A percentile compares a stretch with the other conserved stretches of the same genome.
Conservation (phyloP, 1,140 invertebrate genomes). For the Pseudomyrmex sp. region DNA sequence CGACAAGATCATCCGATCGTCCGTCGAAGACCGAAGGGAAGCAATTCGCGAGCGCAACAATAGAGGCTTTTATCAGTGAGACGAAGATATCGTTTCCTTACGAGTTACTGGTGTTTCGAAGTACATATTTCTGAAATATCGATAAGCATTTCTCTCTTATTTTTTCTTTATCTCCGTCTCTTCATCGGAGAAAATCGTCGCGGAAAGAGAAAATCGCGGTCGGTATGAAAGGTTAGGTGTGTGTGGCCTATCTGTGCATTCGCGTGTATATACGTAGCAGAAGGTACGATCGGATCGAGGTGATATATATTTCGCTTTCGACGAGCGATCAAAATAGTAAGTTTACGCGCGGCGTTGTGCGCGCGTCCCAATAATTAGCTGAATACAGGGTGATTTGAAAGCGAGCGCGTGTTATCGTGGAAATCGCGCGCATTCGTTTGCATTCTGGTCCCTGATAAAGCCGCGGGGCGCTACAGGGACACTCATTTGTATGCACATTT, state of each 20-base stretch:
- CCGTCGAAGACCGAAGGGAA: neutral
- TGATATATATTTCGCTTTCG: neutral
- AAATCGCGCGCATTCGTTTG: slow-evolving; percentile 42
- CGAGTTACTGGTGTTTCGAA: too few species aligned
- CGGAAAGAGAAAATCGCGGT: slow-evolving; percentile 17
- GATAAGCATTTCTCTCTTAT: too few species aligned
- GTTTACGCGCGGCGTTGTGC: slow-evolving; percentile 15
- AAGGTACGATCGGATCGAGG: slow-evolving; percentile 17
- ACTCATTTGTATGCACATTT: slow-evolving; percentile 59
- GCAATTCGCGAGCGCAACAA: neutral
- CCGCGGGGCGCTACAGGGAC: slow-evolving; percentile 16
- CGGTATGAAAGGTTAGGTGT: neutral
- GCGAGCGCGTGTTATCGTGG: slow-evolving; percentile 16
- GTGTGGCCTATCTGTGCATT: too few species aligned
- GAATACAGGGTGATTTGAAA: slow-evolving; percentile 50
- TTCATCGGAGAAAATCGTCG: neutral
- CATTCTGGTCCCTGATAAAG: slow-evolving; percentile 31
- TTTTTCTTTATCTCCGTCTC: too few species aligned
- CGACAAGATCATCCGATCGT: slow-evolving; percentile 10
- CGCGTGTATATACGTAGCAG: neutral
- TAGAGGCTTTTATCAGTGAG: too few species aligned
- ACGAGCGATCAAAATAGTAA: slow-evolving; percentile 4
- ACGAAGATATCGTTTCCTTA: too few species aligned
- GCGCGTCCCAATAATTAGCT: slow-evolving; percentile 31
- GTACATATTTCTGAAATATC: too few species aligned